Base-by-base conservation (phyloP, 1,140 invertebrate genomes). In the Ceratina australensis region DNA sequence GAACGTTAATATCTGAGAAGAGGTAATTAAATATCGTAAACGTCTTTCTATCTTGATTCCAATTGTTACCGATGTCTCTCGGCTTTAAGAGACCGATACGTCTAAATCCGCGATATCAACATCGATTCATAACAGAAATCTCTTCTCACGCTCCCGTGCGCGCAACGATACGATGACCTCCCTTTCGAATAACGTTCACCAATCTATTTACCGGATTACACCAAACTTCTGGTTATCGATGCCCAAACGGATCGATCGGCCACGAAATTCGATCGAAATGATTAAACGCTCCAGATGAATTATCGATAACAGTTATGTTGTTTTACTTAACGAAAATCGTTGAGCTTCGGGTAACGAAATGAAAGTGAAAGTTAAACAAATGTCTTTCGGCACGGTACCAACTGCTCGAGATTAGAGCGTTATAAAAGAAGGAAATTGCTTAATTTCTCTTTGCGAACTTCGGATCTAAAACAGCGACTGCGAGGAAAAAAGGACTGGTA, bases 41-140 rank as follows among this genome's bases (percentile, higher is more conserved):
- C 54, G 16, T 8, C n/a, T 47, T 50, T 7, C 28, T 5, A 3
- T n/a, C 2, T 52, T 72, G 15, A 12, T 63, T 26, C 15, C 20
- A 50, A 61, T 60, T 24, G 22, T 18, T 18, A 24, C 33, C 33
- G 2, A 42, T 42, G 33, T n/a, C 8, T 66, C 15, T 8, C 8
- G 22, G 50, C 7, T 49, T 49, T 47, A 42, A 10, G 33, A 13
- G 5, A 20, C 33, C 42, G 8, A 49, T 73, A 52, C 15, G 33
- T 42, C 8, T 22, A 52, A 28, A 24, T 59, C 18, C 26, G 33
- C 2, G 52, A 47, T 24, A n/a, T 65, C 26, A 56, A 26, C 49
- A 56, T 57, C 52, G 33, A 57, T 57, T 56, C 22, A 24, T 54
- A 56, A 56, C 18, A 59, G 18, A 47, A 59, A 71, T 59, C 24